phyloP scores from a whole-genome alignment of 2,113 vertebrate genomes.

The Daphoenositta chrysoptera region DNA sequence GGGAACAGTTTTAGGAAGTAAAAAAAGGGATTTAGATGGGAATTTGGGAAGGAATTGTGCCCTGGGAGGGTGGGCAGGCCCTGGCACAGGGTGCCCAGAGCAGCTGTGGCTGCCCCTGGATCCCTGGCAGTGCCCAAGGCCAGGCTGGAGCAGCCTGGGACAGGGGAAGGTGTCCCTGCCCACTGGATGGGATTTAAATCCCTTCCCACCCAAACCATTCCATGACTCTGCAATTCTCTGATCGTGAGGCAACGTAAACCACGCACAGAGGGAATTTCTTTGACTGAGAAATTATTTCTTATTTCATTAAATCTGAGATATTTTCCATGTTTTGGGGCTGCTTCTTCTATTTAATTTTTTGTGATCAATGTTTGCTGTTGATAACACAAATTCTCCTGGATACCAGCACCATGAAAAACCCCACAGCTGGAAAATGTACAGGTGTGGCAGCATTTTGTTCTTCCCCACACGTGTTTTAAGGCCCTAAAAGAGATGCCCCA shows the following conservation, averaged over 20 bases:
- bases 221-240: background rate
- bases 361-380: background rate
- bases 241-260: background rate
- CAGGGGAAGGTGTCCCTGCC: background rate
- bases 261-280: background rate
- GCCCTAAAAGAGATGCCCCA: background rate
- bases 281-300: background rate
- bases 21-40: background rate
- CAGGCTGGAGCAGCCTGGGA: background rate
- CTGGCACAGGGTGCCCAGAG: background rate
- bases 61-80: background rate
- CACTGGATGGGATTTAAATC: background rate
- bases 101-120: background rate
- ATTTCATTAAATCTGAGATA: background rate
- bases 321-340: background rate
- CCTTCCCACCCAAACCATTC: background rate
- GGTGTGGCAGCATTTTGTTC: background rate
- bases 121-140: background rate
- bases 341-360: background rate
- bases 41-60: background rate
- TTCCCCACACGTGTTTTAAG: background rate
- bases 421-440: accelerated
- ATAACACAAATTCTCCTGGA: background rate
- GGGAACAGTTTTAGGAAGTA: accelerated
- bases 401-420: background rate